Evolutionary conservation across 2,113 vertebrate species (phyloP).

Genomic region (Thoracochromis brauschi): DNA sequence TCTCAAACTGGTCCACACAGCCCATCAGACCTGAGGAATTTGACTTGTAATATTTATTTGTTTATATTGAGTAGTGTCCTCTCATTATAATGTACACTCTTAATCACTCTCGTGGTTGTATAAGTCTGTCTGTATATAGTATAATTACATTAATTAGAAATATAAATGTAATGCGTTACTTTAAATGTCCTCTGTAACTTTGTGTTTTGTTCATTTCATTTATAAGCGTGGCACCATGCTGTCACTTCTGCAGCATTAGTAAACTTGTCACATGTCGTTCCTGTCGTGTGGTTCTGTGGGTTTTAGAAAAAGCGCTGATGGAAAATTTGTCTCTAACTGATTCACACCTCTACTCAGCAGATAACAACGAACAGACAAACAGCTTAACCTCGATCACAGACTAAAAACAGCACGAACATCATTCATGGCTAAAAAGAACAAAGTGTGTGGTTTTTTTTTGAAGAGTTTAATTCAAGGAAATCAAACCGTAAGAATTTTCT

Average conservation of each 20-base stretch:
- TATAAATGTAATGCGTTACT: too few relatives aligned
- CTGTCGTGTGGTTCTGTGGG: fast-evolving
- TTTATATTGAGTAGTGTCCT: fast-evolving
- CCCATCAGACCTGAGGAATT: too few relatives aligned
- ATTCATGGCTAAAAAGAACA: fast-evolving
- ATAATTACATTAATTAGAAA: too few relatives aligned
- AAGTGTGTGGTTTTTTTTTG: not conserved
- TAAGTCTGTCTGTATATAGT: too few relatives aligned
- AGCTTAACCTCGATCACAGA: not conserved
- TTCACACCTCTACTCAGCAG: not conserved
- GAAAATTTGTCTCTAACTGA: not conserved
- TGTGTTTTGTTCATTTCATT: fast-evolving
- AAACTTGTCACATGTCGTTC: not conserved
- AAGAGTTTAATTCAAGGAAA: not conserved
- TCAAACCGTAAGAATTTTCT: fast-evolving
- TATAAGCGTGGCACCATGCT: fast-evolving
- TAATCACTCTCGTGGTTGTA: fast-evolving
- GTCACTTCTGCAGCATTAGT: fast-evolving
- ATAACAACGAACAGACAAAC: not conserved
- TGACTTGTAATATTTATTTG: too few relatives aligned
- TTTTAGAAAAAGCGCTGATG: fast-evolving
- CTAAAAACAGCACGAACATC: fast-evolving
- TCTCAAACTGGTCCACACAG: fast-evolving
- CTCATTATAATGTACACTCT: fast-evolving
- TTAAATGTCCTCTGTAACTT: too few relatives aligned